Evolutionary conservation across 2,113 vertebrate genomes (phyloP).

Genomic region (Acanthisitta chloris): DNA sequence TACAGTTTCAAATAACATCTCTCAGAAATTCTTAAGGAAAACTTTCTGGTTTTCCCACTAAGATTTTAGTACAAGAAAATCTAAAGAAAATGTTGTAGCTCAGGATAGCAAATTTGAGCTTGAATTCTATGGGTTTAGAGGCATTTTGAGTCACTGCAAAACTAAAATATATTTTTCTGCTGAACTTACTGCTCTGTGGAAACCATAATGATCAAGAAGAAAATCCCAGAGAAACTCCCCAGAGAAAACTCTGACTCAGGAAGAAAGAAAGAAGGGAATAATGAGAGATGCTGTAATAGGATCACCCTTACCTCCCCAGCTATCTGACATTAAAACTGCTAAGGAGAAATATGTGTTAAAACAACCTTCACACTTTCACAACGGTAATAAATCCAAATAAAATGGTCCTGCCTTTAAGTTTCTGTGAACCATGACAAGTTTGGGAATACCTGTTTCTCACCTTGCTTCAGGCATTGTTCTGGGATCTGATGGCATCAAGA

Average conservation of each 20-base stretch:
- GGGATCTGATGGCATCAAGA: neutral
- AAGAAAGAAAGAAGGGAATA: neutral
- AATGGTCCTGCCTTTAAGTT: neutral
- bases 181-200: neutral
- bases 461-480: neutral
- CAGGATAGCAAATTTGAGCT: neutral
- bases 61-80: neutral
- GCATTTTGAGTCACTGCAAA: neutral
- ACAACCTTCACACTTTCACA: neutral
- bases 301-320: neutral
- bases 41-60: neutral
- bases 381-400: neutral
- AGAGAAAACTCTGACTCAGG: neutral
- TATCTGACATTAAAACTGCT: neutral
- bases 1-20: neutral
- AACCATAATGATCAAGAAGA: neutral
- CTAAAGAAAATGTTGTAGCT: neutral
- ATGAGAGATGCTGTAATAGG: neutral
- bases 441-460: neutral
- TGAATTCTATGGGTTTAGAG: neutral
- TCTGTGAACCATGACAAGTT: neutral
- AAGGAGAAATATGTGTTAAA: neutral
- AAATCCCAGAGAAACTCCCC: neutral
- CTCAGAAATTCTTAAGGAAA: neutral
- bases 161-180: neutral